phyloP scores from a whole-genome alignment of 2,113 vertebrate species.

The Indicator indicator region DNA sequence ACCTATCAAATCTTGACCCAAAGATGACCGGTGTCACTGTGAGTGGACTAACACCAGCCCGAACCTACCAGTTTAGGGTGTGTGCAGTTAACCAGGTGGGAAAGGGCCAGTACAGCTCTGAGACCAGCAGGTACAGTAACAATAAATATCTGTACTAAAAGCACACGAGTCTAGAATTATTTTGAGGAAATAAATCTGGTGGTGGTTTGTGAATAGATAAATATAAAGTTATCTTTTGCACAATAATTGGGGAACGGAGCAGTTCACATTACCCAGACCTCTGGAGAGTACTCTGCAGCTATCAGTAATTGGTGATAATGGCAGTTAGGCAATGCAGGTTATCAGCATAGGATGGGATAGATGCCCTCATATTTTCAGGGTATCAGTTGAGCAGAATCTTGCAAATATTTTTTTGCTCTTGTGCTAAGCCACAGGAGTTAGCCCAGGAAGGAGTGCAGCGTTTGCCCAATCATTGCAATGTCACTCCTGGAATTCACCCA shows the following conservation, averaged over 20 bases:
- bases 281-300: not conserved
- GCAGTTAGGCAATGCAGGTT: not conserved
- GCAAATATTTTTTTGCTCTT: not conserved
- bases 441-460: not conserved
- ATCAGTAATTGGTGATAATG: not conserved
- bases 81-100: conserved; percentile 95
- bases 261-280: not conserved
- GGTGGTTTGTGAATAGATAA: not conserved
- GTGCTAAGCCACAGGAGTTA: not conserved
- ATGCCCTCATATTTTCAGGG: not conserved
- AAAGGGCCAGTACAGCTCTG: conserved; percentile 89
- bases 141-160: rapidly evolving
- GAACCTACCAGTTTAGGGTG: conserved; percentile 94
- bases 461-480: not conserved
- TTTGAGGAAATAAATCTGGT: not conserved
- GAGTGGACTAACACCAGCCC: conserved; percentile 90
- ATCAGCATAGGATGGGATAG: not conserved
- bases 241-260: not conserved
- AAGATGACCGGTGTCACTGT: conserved; percentile 80
- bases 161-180: too few relatives aligned
- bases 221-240: not conserved
- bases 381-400: not conserved
- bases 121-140: conserved; percentile 87
- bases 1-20: conserved; percentile 86
- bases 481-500: not conserved